Percentiles rank a stretch among this genome's conserved stretches.
phyloP scores from a whole-genome alignment of 2,888 invertebrate genomes.

The Harpalus rufipes region DNA sequence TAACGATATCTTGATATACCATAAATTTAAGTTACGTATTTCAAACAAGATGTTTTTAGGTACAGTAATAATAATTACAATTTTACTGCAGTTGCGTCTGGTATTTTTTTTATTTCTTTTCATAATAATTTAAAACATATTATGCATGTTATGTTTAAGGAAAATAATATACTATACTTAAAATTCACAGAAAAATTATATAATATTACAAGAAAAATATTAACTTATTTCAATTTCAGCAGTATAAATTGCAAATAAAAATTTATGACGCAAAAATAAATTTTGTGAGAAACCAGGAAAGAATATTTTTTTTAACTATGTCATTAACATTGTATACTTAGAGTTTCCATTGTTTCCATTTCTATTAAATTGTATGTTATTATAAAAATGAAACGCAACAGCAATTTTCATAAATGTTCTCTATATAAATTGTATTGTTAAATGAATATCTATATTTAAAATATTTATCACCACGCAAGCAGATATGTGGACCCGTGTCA shows the following conservation, averaged over 20 bases:
- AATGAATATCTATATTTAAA: background rate
- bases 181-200: no score
- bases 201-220: no score
- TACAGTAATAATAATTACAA: background rate
- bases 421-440: background rate
- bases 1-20: background rate
- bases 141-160: background rate
- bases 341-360: background rate
- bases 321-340: background rate
- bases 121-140: background rate
- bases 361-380: background rate
- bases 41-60: background rate
- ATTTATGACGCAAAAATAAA: background rate
- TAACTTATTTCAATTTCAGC: no score
- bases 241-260: background rate
- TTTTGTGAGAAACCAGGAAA: background rate
- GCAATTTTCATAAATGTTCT: background rate
- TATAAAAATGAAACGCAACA: background rate
- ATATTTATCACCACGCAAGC: no score
- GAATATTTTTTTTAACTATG: background rate
- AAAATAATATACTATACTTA: background rate
- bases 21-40: background rate
- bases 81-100: background rate
- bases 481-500: no score
- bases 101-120: background rate